Evolutionary conservation across 2,888 invertebrate species (phyloP), one percentile per base, ranked within the genome.

Genomic region (Temnothorax ravouxi): DNA sequence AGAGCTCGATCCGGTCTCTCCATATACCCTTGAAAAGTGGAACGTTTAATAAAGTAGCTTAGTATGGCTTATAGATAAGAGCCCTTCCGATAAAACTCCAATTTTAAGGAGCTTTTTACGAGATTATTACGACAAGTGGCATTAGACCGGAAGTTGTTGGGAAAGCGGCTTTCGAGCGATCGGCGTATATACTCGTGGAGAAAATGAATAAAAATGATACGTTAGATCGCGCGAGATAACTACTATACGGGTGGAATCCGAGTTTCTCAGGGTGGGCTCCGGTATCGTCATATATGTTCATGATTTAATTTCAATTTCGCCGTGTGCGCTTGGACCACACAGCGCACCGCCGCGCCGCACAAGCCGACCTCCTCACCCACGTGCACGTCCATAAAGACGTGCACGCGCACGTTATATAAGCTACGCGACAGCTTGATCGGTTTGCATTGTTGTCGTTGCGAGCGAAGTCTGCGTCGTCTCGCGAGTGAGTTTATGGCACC

Each of bases 361-460:
- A 61, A 8, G 21, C 41, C 54, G 44, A n/a, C n/a, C n/a, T 25
- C n/a, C 21, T 83, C 59, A 83, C 47, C 66, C 64, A 79, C 64
- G 83, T 64, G 82, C 29, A 79, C 9, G 62, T 79, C 80, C 80
- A 56, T 83, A 83, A 79, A 66, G 56, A 44, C 54, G 25, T 56
- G 2, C 66, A 47, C 41, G 44, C 64, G 34, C 44, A 44, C 25
- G 38, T 80, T 83, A 83, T 83, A 83, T 83, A 83, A 83, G 81
- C 83, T 67, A 47, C 66, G 47, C 81, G 56, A 59, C 66, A 47
- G 25, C 44, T 81, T 59, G 66, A 81, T 66, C 81, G 83, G 56
- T 83, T 80, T 80, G 81, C 83, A 83, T 81, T 83, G 83, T 83
- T 79, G 81, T 80, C 66, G 81, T n/a, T n/a, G n/a, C n/a, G 56